Evolutionary conservation across 2,113 vertebrate genomes (phyloP).

Genomic region (Clarias gariepinus): DNA sequence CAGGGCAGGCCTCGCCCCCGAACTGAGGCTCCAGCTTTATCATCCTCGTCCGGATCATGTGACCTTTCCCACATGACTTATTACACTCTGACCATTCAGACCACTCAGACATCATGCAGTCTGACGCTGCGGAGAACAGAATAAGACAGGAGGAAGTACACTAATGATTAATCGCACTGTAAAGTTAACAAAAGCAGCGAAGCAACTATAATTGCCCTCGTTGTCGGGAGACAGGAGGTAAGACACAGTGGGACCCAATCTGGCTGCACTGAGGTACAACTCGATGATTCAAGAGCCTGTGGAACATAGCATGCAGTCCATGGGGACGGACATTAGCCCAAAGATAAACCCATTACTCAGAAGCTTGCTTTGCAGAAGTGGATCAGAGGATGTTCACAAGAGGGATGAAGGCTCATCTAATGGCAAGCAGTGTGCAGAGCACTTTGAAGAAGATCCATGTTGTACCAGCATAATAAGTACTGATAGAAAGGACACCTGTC

Average conservation of each 20-base stretch:
- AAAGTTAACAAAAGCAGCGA: background rate
- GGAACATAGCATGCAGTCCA: background rate
- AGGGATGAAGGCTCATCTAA: background rate
- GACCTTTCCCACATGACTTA: slow-evolving; percentile 96
- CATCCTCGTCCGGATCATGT: slow-evolving; percentile 88
- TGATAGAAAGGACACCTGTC: background rate
- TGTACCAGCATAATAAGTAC: background rate
- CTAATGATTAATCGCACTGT: background rate
- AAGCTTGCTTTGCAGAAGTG: background rate
- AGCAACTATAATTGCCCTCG: background rate
- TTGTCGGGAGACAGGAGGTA: background rate
- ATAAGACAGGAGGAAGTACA: no score
- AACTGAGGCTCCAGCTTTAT: slow-evolving; percentile 93
- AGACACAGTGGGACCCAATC: background rate
- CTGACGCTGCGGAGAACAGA: slow-evolving; percentile 74
- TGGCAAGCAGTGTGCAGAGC: background rate
- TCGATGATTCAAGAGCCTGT: background rate
- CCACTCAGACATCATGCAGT: slow-evolving; percentile 91
- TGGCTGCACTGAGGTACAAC: background rate
- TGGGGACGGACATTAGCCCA: background rate
- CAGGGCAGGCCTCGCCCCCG: slow-evolving; percentile 85
- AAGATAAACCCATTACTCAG: background rate
- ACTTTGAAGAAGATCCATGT: background rate
- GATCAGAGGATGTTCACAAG: background rate
- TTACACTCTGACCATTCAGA: slow-evolving; percentile 97